phyloP scores from a whole-genome alignment of 1,140 invertebrate genomes.

The Colletes gigas region DNA sequence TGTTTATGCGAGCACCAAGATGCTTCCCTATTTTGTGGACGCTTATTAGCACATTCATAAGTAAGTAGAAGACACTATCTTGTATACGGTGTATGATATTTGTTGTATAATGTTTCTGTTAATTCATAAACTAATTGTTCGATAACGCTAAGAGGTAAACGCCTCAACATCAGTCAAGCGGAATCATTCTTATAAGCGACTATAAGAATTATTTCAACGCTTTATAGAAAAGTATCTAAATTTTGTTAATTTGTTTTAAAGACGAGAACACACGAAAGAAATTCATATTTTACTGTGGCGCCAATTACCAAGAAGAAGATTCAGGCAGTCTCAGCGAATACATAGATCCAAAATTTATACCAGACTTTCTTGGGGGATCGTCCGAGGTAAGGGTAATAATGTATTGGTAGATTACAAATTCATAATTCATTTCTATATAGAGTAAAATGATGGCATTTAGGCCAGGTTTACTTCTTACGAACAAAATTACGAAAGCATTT shows the following conservation, averaged over 20 bases:
- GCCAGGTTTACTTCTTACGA: no score
- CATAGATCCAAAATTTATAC: conserved; percentile 92
- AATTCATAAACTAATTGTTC: not conserved
- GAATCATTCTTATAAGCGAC: no score
- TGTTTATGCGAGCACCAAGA: conserved; percentile 93
- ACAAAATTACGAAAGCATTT: no score
- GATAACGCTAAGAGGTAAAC: no score
- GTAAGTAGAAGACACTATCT: conserved; percentile 77
- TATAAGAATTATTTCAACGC: not conserved
- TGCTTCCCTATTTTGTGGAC: conserved; percentile 99
- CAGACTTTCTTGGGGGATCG: conserved; percentile 94
- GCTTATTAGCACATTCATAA: conserved; percentile 96
- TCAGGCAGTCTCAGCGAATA: conserved; percentile 92
- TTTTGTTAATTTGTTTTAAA: conserved; percentile 73
- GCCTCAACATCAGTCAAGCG: no score
- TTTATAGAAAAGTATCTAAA: conserved; percentile 20
- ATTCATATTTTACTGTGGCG: conserved; percentile 95
- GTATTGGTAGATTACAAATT: conserved; percentile 41
- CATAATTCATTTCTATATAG: not conserved
- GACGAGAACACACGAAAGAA: conserved; percentile 97
- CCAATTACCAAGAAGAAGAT: conserved; percentile 88
- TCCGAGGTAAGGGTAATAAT: conserved; percentile 86
- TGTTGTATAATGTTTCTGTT: not conserved
- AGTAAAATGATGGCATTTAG: not conserved
- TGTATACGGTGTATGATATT: conserved; percentile 15